Base-by-base conservation (phyloP, 2,888 invertebrate genomes). In the Poecilobothrus nobilitatus region DNA sequence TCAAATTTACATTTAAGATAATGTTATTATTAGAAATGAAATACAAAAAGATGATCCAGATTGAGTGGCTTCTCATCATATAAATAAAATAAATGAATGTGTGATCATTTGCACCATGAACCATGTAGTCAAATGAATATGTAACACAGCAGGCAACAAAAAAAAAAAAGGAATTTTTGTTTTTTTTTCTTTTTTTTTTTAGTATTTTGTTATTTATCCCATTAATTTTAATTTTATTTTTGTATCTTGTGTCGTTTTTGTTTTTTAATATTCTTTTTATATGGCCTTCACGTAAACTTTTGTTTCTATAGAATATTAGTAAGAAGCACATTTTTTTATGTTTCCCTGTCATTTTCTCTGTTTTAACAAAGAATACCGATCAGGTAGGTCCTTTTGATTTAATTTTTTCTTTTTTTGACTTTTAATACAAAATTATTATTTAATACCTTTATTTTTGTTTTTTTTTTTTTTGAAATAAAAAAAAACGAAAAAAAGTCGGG, bases 331-430 rank as follows among this genome's bases (percentile, higher is more conserved):
- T 18, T 18, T 53, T n/a, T 41, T 18, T 18, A 53, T 53, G 53
- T 53, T 53, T n/a, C 18, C 6, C 53, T 53, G 15, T 37, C 37
- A 12, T 37, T 37, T 37, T 53, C 53, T 15, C 6, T 18, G 18
- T n/a, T 53, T 53, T 6, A 53, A 53, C n/a, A 53, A 53, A 53
- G 53, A 53, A 53, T 53, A n/a, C 53, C 53, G 53, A 53, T 53
- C 53, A 53, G 53, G 53, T 53, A 53, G 53, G 53, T 53, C 53
- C 53, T 53, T 53, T 53, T 53, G 9, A 53, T 53, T 12, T 6
- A 12, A 18, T 53, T 53, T 53, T 53, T 53, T 53, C 18, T 53
- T 18, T 53, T 53, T 18, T 53, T 53, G 3, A 6, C 12, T 53
- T 53, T 53, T 53, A 53, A 53, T 53, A 53, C 53, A 18, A 53